A percentile compares a stretch with the other conserved stretches of the same genome.
Evolutionary conservation across 2,113 vertebrate genomes (phyloP).

Genomic region (Amia ocellicauda): DNA sequence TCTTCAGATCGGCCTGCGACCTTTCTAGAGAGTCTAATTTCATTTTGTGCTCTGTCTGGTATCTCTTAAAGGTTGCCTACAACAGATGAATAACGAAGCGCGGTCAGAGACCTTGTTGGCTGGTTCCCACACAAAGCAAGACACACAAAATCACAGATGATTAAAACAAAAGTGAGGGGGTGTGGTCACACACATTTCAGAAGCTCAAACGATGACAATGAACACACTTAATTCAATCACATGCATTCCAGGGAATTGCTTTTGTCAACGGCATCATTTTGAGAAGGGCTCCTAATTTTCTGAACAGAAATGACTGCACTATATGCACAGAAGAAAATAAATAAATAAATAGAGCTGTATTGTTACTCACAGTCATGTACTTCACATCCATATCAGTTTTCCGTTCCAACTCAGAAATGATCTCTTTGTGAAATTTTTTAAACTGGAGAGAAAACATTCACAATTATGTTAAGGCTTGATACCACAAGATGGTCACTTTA

Average conservation of each 20-base stretch:
- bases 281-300: neutral
- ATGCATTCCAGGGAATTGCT: neutral
- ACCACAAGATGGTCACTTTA: too few relatives aligned
- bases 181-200: too few relatives aligned
- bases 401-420: slow-evolving; percentile 87
- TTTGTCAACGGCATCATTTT: neutral
- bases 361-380: slow-evolving; percentile 88
- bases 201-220: too few relatives aligned
- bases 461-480: neutral
- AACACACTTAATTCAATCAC: too few relatives aligned
- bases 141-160: neutral
- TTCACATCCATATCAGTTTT: slow-evolving; percentile 96
- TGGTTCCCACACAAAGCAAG: neutral
- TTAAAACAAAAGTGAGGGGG: neutral
- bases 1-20: slow-evolving; percentile 89
- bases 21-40: slow-evolving; percentile 89
- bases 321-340: too few relatives aligned
- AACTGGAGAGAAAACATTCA: slow-evolving; percentile 62
- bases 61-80: slow-evolving; percentile 92
- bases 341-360: too few relatives aligned
- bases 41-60: slow-evolving; percentile 86
- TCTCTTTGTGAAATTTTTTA: slow-evolving; percentile 87
- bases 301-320: too few relatives aligned
- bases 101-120: slow-evolving; percentile 1
- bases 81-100: slow-evolving; percentile 22